Evolutionary conservation across 1,140 invertebrate genomes (phyloP).

Genomic region (Drosophila mojavensis): DNA sequence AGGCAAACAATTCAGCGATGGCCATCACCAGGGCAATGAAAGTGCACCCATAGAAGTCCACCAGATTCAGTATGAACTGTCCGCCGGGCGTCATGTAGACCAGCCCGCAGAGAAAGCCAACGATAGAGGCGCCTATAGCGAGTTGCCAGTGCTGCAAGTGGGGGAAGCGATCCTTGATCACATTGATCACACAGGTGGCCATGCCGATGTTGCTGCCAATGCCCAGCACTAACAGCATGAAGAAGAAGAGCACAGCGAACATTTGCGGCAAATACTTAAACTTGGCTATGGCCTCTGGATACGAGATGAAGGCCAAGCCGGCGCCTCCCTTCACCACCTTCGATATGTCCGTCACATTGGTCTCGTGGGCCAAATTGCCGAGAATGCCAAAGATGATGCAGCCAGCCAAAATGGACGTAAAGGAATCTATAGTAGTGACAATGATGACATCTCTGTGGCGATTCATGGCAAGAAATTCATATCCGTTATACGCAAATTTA

Average conservation of each 20-base stretch:
- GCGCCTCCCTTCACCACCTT: conserved; percentile 86
- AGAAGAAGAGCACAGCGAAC: conserved; percentile 94
- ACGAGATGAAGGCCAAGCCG: conserved; percentile 91
- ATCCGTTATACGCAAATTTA: not conserved
- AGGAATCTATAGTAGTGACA: conserved; percentile 90
- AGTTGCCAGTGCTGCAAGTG: conserved; percentile 87
- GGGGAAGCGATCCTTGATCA: conserved; percentile 89
- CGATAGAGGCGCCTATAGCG: conserved; percentile 85
- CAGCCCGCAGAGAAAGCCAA: conserved; percentile 89
- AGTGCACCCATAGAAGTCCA: conserved; percentile 93
- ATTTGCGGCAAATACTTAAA: conserved; percentile 91
- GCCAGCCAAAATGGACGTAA: conserved; percentile 93
- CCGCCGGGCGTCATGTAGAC: conserved; percentile 93
- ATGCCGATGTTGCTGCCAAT: conserved; percentile 90
- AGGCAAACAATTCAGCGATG: conserved; percentile 88
- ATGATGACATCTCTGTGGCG: conserved; percentile 88
- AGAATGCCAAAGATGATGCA: conserved; percentile 95
- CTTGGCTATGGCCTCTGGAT: conserved; percentile 94
- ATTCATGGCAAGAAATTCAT: not conserved
- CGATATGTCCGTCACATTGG: conserved; percentile 84
- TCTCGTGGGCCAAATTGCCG: conserved; percentile 89
- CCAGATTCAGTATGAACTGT: conserved; percentile 92
- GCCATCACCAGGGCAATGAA: conserved; percentile 91
- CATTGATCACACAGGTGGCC: conserved; percentile 87
- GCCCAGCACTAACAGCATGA: conserved; percentile 93